A percentile compares a stretch with the other conserved stretches of the same genome.
phyloP scores from a whole-genome alignment of 1,140 invertebrate genomes.

The Chionoecetes opilio region DNA sequence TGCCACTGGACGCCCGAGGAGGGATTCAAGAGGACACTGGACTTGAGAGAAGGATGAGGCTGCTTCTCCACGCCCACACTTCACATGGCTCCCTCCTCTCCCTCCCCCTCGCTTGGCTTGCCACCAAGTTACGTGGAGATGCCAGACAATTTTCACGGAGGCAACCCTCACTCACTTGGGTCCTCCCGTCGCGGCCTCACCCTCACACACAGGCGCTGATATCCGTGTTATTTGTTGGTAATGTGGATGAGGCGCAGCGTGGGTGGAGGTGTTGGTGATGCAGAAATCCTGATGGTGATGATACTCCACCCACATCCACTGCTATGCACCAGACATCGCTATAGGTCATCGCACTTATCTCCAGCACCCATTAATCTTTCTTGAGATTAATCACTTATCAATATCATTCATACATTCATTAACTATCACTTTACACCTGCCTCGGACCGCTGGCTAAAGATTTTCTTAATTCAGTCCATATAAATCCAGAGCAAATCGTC shows the following conservation, averaged over 20 bases:
- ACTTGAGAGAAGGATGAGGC: conserved; percentile 24
- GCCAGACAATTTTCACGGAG: conserved; percentile 31
- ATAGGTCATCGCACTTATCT: conserved; percentile 55
- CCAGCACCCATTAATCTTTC: conserved; percentile 28
- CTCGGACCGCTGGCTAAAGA: conserved; percentile 12
- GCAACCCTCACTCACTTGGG: not conserved
- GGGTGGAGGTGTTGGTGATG: not conserved
- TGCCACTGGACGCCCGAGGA: conserved; percentile 3
- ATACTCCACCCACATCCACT: not conserved
- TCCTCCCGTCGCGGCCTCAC: not conserved
- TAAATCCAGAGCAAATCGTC: conserved; percentile 32
- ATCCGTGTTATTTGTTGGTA: not conserved
- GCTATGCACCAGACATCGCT: not conserved
- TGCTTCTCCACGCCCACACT: conserved; percentile 59
- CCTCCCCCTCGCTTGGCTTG: conserved; percentile 16
- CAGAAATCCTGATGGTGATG: not conserved
- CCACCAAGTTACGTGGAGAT: conserved; percentile 40
- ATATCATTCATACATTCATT: not conserved
- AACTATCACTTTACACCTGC: conserved; percentile 17
- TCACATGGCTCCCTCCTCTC: conserved; percentile 40
- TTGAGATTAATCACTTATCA: not conserved
- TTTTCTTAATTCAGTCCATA: not conserved
- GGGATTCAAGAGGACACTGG: conserved; percentile 36
- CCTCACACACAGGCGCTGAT: not conserved
- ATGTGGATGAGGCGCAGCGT: not conserved